A percentile compares a stretch with the other conserved stretches of the same genome.
Conservation (phyloP, 2,888 invertebrate species). For the Blastobasis adustella region DNA sequence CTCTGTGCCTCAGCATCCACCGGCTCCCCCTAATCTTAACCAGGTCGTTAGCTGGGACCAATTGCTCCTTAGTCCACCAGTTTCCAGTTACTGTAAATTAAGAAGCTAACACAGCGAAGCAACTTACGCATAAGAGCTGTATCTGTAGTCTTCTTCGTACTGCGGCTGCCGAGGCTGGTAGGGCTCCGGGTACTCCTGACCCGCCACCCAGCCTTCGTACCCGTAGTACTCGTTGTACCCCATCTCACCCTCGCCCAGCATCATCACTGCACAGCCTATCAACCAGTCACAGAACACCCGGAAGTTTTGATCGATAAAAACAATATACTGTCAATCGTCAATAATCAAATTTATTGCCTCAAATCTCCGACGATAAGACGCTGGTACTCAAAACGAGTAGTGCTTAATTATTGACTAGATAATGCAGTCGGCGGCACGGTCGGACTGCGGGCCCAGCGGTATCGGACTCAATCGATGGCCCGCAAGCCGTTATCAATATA, state of each 20-base stretch:
- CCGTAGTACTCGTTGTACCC: constrained; percentile 72
- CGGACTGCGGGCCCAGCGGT: constrained; percentile 41
- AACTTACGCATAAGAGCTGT: constrained; percentile 76
- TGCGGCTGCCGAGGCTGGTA: constrained; percentile 55
- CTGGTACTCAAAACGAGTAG: constrained; percentile 12
- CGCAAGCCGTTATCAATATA: constrained; percentile 62
- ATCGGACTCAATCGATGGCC: constrained; percentile 66
- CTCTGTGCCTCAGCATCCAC: neutral
- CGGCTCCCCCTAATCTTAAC: neutral
- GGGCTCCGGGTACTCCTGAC: constrained; percentile 77
- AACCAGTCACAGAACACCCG: constrained; percentile 10
- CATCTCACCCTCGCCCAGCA: constrained; percentile 73
- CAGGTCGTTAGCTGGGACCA: neutral
- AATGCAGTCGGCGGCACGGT: constrained; percentile 23
- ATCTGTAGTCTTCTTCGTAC: constrained; percentile 81
- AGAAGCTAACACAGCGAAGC: neutral
- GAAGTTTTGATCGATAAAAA: constrained; percentile 12
- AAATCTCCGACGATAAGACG: constrained; percentile 34
- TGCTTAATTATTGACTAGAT: constrained; percentile 26
- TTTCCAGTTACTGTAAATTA: neutral
- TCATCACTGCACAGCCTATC: constrained; percentile 58
- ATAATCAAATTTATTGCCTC: constrained; percentile 22
- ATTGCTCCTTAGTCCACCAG: neutral
- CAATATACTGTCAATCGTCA: constrained; percentile 9
- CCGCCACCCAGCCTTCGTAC: constrained; percentile 78